phyloP scores from a whole-genome alignment of 64 coral and sea anemone genomes.

The Montipora efflorescens region DNA sequence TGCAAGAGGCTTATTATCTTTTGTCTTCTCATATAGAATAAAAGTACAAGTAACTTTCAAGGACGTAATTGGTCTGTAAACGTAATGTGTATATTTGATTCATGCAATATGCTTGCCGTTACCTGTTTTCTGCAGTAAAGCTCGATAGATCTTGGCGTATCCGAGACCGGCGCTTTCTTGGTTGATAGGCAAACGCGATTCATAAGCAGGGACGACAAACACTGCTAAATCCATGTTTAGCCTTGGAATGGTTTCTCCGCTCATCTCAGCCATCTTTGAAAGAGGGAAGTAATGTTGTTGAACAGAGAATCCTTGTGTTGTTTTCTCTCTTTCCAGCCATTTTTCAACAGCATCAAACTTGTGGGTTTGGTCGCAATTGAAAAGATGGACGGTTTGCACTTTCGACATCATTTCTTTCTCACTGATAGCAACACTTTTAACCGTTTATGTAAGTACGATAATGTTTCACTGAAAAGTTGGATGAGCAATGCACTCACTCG shows the following conservation, averaged over 20 bases:
- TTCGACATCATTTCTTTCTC: neutral
- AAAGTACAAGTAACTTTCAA: no score
- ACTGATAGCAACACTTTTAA: neutral
- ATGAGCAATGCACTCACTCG: neutral
- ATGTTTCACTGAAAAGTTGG: neutral
- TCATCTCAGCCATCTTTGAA: conserved; percentile 51
- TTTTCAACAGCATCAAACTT: conserved; percentile 66
- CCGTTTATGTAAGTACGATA: neutral
- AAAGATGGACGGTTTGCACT: conserved; percentile 50
- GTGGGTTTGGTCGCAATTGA: conserved; percentile 24
- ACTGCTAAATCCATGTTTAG: conserved; percentile 46
- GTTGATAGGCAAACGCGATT: conserved; percentile 63
- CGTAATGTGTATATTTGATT: no score
- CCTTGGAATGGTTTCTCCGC: neutral
- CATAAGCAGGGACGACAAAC: conserved; percentile 84
- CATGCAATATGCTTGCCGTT: neutral
- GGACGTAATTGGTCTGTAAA: no score
- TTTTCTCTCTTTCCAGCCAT: neutral
- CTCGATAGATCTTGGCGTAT: conserved; percentile 65
- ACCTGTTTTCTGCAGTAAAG: conserved; percentile 62
- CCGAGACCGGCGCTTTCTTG: conserved; percentile 66
- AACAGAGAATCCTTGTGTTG: neutral
- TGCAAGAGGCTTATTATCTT: no score
- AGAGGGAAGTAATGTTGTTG: conserved; percentile 58
- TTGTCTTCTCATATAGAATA: no score